Evolutionary conservation across 2,113 vertebrate species (phyloP).

Genomic region (Triplophysa dalaica): DNA sequence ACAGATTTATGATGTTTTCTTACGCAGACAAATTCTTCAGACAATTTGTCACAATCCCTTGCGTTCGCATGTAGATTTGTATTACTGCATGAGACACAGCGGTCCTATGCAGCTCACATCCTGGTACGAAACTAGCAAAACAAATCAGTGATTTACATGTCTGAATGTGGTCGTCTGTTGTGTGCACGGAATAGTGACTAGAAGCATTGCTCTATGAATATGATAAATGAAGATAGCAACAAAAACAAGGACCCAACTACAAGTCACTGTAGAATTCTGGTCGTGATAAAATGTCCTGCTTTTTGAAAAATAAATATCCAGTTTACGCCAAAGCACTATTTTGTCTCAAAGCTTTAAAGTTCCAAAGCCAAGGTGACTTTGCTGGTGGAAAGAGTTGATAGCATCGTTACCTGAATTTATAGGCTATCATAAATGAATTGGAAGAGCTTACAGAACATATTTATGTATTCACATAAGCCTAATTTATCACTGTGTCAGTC

Average conservation of each 20-base stretch:
- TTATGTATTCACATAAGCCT: constrained; percentile 44
- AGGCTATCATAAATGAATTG: constrained; percentile 25
- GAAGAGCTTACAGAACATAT: constrained; percentile 16
- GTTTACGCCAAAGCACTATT: background rate
- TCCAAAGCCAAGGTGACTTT: constrained; percentile 31
- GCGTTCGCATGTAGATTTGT: background rate
- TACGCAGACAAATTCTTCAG: constrained; percentile 41
- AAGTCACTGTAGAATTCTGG: background rate
- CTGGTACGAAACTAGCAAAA: background rate
- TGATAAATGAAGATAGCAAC: background rate
- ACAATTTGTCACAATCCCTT: constrained; percentile 29
- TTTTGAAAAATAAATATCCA: too few relatives aligned
- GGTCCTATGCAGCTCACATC: background rate
- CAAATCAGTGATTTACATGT: constrained; percentile 4
- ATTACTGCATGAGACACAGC: background rate
- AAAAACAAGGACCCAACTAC: background rate
- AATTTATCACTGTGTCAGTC: constrained; percentile 42
- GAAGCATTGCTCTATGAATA: background rate
- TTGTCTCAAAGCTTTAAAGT: background rate
- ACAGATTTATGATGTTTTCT: constrained; percentile 50
- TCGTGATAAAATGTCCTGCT: background rate
- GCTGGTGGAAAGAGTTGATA: background rate
- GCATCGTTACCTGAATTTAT: constrained; percentile 27
- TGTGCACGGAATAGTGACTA: background rate
- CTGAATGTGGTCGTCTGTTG: background rate